Base-by-base conservation (phyloP, 2,797 vertebrate species). In the Mormyrus proboscirostris region DNA sequence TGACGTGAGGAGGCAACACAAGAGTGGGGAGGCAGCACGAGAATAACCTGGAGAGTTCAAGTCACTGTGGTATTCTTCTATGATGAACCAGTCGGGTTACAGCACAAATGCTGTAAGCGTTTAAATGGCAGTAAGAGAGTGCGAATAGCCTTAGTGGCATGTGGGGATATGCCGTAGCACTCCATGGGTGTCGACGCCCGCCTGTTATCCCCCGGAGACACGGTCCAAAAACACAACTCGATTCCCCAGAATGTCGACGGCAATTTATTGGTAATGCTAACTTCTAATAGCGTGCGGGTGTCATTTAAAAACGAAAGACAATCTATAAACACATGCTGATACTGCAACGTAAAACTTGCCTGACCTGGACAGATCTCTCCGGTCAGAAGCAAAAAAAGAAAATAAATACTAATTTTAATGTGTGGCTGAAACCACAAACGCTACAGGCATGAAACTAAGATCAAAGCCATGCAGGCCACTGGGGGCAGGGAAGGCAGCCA, bases 111-210 rank as follows among this genome's bases (percentile, higher is more conserved):
- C 14, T 79, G 55, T 25, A 79, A 7, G 50, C 33, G 19, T 49
- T 89, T 82, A 82, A 90, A 88, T 41, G n/a, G 55, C 16, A 22
- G 53, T 86, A 57, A 57, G 38, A 22, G 47, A 88, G 88, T 88
- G 51, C 9, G 62, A 90, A 88, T 83, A 33, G 53, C 82, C 82
- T 83, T 51, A 88, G 82, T 33, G 86, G 50, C 55, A 4, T 38
- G 53, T 25, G 51, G 19, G 7, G 4, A 57, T 86, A 33, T 41
- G 44, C 19, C 4, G 10, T 38, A 4, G 29, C 10, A 12, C 25
- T 14, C 29, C 25, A 33, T 4, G 29, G 65, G 65, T 14, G 29
- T 14, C 25, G 12, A 33, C 3, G 10, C 8, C 22, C 22, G 2
- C 62, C 62, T 3, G 25, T 29, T 83, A n/a, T n/a, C 79, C 2